These are phyloP conservation scores for Scopus umbretta DNA, from an alignment of 2,113 vertebrate genomes.

Conservation along the genomic window DNA sequence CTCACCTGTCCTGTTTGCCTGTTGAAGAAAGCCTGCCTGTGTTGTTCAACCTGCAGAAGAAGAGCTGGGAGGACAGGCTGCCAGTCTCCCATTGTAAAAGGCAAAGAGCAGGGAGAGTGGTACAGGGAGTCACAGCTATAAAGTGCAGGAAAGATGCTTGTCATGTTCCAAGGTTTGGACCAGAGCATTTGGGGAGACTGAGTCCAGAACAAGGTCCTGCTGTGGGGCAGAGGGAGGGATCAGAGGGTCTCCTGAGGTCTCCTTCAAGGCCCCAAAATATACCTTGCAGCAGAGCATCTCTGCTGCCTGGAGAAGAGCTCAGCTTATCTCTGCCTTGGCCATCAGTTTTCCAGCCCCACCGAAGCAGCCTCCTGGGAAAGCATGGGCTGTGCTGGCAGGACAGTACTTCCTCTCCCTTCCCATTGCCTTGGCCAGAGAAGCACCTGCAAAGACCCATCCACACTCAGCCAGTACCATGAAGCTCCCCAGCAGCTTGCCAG, in stretches of 20 bases:
- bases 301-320: background rate
- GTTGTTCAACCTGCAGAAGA: background rate
- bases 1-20: accelerated
- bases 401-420: background rate
- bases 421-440: background rate
- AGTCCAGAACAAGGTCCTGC: background rate
- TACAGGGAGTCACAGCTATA: background rate
- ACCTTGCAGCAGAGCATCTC: background rate
- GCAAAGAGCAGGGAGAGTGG: background rate
- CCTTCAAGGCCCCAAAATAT: background rate
- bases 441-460: background rate
- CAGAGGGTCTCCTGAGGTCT: background rate
- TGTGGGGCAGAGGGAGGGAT: background rate
- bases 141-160: background rate
- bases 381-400: background rate
- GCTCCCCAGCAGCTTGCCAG: background rate
- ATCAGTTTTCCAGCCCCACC: accelerated
- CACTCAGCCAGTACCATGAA: background rate
- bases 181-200: background rate
- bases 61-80: background rate
- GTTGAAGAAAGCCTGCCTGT: background rate
- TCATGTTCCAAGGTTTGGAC: background rate
- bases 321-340: background rate
- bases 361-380: background rate
- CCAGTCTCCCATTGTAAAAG: background rate